Percentiles rank a stretch among this genome's conserved stretches.
Evolutionary conservation across 2,113 vertebrate species (phyloP).

Genomic region (Rhipidura dahli): DNA sequence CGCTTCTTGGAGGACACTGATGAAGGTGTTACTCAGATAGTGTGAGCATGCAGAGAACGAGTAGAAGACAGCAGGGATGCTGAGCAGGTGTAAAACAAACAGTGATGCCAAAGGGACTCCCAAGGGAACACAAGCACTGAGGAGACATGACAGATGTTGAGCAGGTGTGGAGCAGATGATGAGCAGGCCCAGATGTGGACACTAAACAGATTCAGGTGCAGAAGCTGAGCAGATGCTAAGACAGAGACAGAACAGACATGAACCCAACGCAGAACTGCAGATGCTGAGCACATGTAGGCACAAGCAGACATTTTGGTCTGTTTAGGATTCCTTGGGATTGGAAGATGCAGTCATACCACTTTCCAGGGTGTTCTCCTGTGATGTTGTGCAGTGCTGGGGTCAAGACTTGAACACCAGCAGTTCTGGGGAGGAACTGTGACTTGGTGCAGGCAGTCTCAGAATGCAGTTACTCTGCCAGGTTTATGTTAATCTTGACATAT

Average conservation of each 20-base stretch:
- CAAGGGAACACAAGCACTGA: neutral
- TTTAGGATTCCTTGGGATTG: neutral
- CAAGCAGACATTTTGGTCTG: neutral
- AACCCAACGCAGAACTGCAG: neutral
- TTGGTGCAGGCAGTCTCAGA: constrained; percentile 21
- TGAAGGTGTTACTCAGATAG: neutral
- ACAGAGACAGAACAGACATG: constrained; percentile 27
- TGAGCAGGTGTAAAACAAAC: constrained; percentile 12
- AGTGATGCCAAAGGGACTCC: neutral
- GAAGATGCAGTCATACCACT: neutral
- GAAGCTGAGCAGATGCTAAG: constrained; percentile 28
- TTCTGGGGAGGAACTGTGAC: constrained; percentile 9
- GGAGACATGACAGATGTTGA: neutral
- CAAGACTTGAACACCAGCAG: neutral
- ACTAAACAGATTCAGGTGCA: constrained; percentile 34
- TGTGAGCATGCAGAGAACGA: neutral
- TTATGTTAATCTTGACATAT: constrained; percentile 55
- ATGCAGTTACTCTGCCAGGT: constrained; percentile 35
- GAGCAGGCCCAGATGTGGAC: neutral
- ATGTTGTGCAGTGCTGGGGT: neutral
- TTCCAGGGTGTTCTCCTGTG: neutral
- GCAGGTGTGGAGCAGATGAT: constrained; percentile 30
- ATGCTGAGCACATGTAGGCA: constrained; percentile 21
- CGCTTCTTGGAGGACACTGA: neutral
- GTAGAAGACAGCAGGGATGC: neutral